phyloP scores from a whole-genome alignment of 2,113 vertebrate genomes.

The Channa maculata region DNA sequence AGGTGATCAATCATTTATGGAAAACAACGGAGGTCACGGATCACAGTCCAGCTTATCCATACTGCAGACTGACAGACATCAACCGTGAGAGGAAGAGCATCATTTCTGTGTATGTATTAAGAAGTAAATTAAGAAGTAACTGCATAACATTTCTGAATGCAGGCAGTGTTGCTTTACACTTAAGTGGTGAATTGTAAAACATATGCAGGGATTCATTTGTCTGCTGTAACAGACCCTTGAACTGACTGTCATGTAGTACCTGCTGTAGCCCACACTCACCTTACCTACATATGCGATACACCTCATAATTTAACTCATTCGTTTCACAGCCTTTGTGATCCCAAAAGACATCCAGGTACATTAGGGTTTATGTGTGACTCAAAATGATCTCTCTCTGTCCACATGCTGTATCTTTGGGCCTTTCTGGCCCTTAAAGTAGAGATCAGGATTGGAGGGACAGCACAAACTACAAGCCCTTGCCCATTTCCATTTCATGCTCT shows the following conservation, averaged over 20 bases:
- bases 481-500: slow-evolving; percentile 50
- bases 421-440: slow-evolving; percentile 25
- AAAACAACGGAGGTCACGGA: no score
- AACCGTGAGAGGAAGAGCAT: no score
- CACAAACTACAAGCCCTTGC: slow-evolving; percentile 26
- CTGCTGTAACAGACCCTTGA: not conserved
- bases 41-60: no score
- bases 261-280: slow-evolving; percentile 1
- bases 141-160: no score
- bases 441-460: not conserved
- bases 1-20: no score
- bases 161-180: not conserved
- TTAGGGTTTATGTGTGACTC: not conserved
- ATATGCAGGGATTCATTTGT: not conserved
- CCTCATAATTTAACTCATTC: not conserved
- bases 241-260: slow-evolving; percentile 25
- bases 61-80: no score
- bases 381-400: not conserved
- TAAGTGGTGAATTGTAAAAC: not conserved
- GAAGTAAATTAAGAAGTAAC: no score
- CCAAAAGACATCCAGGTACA: not conserved
- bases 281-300: not conserved
- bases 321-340: not conserved
- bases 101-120: no score
- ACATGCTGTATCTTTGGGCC: no score